Evolutionary conservation across 2,797 vertebrate species (phyloP), one percentile per base, ranked within the genome.

Genomic region (Pantherophis vulpinus): DNA sequence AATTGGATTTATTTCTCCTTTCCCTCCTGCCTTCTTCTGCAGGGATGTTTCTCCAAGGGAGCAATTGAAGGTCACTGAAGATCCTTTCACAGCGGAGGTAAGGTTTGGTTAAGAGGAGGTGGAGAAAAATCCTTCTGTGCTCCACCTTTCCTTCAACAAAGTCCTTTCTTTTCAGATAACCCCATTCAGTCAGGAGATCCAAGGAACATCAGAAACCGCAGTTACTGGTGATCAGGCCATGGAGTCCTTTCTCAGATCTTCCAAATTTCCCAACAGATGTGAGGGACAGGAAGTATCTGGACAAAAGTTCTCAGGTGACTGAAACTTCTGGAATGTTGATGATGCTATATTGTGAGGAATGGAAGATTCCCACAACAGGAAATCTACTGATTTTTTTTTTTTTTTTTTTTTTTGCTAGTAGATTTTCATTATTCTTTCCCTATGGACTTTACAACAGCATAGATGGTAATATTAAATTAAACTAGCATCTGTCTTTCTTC

Each of bases 221-320:
- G n/a, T 79, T 18, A 11, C 16, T 88, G 47, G 13, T 29, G 61
- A 25, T 89, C 58, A 42, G 56, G 2, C 58, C 2, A n/a, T 87
- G 25, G 87, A 47, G 18, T 32, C 51, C 8, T 11, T 86, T 89
- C 47, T 23, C 23, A 25, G 37, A 47, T 25, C 47, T 55, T 79
- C 90, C 25, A 61, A 83, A n/a, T 55, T 27, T 10, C 16, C 55
- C 42, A 8, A 11, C 32, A 93, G n/a, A 56, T 29, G n/a, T 63
- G 90, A 93, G 51, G 79, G 89, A 70, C 32, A 66, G n/a, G 47
- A 89, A 58, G n/a, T 56, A 20, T 32, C 8, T 66, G 47, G 55
- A 54, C 66, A 89, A 59, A 86, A 86, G n/a, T 74, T 89, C 58
- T 86, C 93, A 93, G 93, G 93, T 93, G 58, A 93, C n/a, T 47